Evolutionary conservation across 2,888 invertebrate genomes (phyloP).

Genomic region (Deladenus siricidicola): DNA sequence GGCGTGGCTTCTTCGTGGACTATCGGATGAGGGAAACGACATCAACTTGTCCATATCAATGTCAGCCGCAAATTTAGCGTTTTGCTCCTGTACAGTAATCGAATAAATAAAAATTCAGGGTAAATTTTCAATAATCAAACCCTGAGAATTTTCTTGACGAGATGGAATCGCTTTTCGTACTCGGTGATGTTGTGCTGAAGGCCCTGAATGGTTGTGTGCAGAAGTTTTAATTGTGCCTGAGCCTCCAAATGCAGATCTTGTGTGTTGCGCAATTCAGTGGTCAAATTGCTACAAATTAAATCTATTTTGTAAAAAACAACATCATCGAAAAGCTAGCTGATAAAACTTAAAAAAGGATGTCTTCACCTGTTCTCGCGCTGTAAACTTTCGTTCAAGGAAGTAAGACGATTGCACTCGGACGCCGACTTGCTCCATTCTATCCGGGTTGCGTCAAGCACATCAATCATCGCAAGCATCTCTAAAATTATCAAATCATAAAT

Average conservation of each 20-base stretch:
- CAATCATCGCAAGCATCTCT: not conserved
- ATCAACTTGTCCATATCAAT: not conserved
- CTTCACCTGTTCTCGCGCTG: not conserved
- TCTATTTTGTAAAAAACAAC: too few species aligned
- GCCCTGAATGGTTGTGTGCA: not conserved
- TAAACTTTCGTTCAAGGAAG: not conserved
- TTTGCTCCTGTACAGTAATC: too few species aligned
- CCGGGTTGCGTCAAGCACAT: not conserved
- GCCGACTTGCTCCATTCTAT: not conserved
- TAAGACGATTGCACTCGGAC: not conserved
- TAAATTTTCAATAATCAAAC: not conserved
- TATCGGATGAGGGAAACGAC: not conserved
- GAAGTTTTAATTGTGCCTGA: not conserved
- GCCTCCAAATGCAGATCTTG: not conserved
- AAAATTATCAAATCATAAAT: not conserved
- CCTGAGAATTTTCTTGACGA: constrained; percentile 1
- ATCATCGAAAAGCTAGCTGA: not conserved
- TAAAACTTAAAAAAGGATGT: not conserved
- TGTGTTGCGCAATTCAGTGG: not conserved
- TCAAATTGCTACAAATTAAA: not conserved
- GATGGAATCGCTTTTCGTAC: not conserved
- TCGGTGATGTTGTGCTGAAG: not conserved
- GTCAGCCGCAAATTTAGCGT: too few species aligned
- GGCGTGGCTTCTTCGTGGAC: not conserved
- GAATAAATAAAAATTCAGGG: too few species aligned